Base-by-base conservation (phyloP, 2,797 vertebrate genomes). In the Syngnathus acus region DNA sequence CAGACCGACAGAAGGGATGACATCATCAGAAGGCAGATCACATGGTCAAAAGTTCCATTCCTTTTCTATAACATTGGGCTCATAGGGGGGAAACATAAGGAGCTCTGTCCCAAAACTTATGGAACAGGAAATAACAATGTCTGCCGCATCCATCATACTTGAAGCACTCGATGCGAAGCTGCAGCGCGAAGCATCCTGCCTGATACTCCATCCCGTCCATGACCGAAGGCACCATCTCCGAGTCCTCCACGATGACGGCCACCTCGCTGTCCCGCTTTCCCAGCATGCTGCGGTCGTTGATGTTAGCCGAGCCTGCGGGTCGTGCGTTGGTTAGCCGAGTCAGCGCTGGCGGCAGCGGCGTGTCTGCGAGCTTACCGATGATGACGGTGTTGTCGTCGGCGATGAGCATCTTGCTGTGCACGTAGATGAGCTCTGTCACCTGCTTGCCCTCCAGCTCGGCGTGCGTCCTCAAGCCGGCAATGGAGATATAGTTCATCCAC, bases 271-370 rank as follows among this genome's bases (percentile, higher is more conserved):
- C 96, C 67, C 96, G 81, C 83, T 96, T 98, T 0, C 97, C 97
- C 90, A 98, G 89, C 97, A 99, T 94, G 89, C 96, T 98, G 63
- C 97, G 88, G 91, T 99, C 97, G 0, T 99, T 99, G 84, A 99
- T 98, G 91, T 99, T 99, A 67, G 97, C 95, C 13, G 96, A 99
- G 53, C 97, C 97, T 99, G 75, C 66, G 42, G 10, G 0, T 9
- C 9, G 17, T 45, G 9, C 14, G 5, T 5, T 14, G 32, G 26
- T 42, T 23, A 61, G 9, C 7, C 9, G 59, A 5, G n/a, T 7
- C 32, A 9, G 32, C 38, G 39, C 17, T 9, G 17, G 8, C 1
- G 1, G 53, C 23, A 1, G 38, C 6, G 17, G 58, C 3, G 17
- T 10, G 19, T 40, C 7, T 4, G 32, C 17, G 10, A 11, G 4